Percentiles rank a stretch among this genome's conserved stretches.
These are phyloP conservation scores for Pleuronectes platessa DNA, from an alignment of 2,113 vertebrate species.

Conservation along the genomic window DNA sequence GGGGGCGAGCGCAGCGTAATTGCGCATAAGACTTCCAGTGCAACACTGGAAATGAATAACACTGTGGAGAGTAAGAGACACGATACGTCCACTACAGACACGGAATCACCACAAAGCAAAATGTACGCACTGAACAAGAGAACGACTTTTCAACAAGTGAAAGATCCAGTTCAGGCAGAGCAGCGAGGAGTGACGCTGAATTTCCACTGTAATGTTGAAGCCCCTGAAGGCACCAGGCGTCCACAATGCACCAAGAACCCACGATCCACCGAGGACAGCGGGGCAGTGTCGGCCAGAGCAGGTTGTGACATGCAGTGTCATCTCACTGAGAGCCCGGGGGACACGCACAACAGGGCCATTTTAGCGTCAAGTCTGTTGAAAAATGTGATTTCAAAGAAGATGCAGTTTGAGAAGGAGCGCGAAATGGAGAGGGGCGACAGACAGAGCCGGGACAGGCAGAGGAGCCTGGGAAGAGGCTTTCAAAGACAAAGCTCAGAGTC, in stretches of 20 bases:
- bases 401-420: conserved; percentile 94
- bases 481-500: conserved; percentile 89
- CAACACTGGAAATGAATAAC: conserved; percentile 73
- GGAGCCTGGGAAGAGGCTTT: conserved; percentile 64
- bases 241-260: conserved; percentile 73
- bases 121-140: conserved; percentile 62
- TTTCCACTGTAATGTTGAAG: conserved; percentile 81
- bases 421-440: conserved; percentile 91
- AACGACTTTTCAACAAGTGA: conserved; percentile 52
- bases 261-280: conserved; percentile 67
- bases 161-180: conserved; percentile 67
- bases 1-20: conserved; percentile 63
- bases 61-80: conserved; percentile 50
- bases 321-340: conserved; percentile 66
- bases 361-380: conserved; percentile 94
- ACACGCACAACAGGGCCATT: conserved; percentile 86
- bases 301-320: conserved; percentile 67
- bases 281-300: conserved; percentile 67
- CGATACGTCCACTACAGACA: conserved; percentile 12
- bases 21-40: conserved; percentile 74
- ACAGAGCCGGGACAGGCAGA: conserved; percentile 75
- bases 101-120: conserved; percentile 78
- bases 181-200: conserved; percentile 84
- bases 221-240: conserved; percentile 62
- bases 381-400: conserved; percentile 98